Percentiles rank a stretch among this genome's conserved stretches.
Evolutionary conservation across 2,797 vertebrate species (phyloP).

Genomic region (Tachyglossus aculeatus): DNA sequence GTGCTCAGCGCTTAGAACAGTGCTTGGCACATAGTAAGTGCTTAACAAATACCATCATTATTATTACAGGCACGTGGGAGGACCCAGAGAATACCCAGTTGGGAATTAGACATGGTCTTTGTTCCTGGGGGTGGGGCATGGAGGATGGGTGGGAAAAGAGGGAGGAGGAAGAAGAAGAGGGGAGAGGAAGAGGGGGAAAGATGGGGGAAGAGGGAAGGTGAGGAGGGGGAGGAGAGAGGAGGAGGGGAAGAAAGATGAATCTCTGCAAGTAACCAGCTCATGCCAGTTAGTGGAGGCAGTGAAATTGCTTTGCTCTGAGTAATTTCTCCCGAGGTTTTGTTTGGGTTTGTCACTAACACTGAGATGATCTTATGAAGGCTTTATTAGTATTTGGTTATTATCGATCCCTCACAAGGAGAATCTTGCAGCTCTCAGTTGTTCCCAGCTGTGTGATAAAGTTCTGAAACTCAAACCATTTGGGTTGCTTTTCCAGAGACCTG

Average conservation of each 20-base stretch:
- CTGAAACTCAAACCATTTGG: too few relatives aligned
- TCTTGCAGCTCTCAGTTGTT: too few relatives aligned
- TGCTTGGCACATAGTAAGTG: too few relatives aligned
- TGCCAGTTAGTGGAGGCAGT: fast-evolving
- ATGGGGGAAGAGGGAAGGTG: not conserved
- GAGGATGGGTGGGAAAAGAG: fast-evolving
- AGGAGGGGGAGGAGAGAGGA: not conserved
- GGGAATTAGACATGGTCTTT: too few relatives aligned
- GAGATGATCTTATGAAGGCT: fast-evolving
- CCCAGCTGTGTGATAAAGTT: too few relatives aligned
- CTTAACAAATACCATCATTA: too few relatives aligned
- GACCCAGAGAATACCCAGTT: too few relatives aligned
- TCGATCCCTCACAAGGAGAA: too few relatives aligned
- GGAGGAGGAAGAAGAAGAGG: too few relatives aligned
- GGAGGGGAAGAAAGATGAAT: fast-evolving
- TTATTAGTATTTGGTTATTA: fast-evolving
- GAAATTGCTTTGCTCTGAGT: fast-evolving
- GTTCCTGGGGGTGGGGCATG: not conserved
- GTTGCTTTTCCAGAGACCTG: too few relatives aligned
- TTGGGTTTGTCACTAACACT: not conserved
- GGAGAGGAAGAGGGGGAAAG: not conserved
- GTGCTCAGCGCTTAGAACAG: too few relatives aligned
- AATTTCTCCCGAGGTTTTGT: fast-evolving
- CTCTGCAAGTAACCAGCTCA: fast-evolving
- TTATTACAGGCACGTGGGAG: too few relatives aligned